These are phyloP conservation scores for Agriopis leucophaearia DNA, from an alignment of 2,888 invertebrate species.

Conservation along the genomic window DNA sequence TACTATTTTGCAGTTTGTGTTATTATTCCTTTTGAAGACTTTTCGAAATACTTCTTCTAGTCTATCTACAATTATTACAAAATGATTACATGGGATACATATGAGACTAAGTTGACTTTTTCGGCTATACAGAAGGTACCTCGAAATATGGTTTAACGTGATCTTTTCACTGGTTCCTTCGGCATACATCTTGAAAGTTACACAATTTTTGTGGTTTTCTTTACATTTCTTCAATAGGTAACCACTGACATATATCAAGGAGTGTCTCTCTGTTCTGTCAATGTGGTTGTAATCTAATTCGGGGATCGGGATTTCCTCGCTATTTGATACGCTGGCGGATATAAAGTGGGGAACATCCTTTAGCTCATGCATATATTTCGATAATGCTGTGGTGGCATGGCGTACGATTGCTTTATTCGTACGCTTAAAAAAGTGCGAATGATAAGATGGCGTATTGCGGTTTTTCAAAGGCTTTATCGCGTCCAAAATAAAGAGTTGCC, in stretches of 20 bases:
- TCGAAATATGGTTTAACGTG: conserved; percentile 13
- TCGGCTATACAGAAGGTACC: conserved; percentile 17
- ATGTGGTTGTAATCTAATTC: conserved; percentile 10
- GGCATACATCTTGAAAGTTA: conserved; percentile 9
- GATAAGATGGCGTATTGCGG: neutral
- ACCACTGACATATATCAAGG: conserved; percentile 20
- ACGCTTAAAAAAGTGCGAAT: neutral
- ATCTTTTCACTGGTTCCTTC: conserved; percentile 2
- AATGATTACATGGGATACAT: conserved; percentile 20
- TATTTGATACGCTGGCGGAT: neutral
- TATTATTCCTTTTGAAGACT: neutral
- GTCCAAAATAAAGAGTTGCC: conserved; percentile 1
- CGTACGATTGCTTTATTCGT: neutral
- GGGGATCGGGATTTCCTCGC: neutral
- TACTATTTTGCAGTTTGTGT: conserved; percentile 15
- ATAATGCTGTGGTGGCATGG: neutral
- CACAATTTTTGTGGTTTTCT: conserved; percentile 16
- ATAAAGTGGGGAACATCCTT: neutral
- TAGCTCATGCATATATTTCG: conserved; percentile 1
- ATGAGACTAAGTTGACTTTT: conserved; percentile 14
- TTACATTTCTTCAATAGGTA: conserved; percentile 27
- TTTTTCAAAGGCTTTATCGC: conserved; percentile 5
- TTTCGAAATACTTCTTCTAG: conserved; percentile 15
- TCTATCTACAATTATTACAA: conserved; percentile 21
- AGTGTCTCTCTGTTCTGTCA: conserved; percentile 17